Evolutionary conservation across 2,113 vertebrate species (phyloP).

Genomic region (Taxidea taxus): DNA sequence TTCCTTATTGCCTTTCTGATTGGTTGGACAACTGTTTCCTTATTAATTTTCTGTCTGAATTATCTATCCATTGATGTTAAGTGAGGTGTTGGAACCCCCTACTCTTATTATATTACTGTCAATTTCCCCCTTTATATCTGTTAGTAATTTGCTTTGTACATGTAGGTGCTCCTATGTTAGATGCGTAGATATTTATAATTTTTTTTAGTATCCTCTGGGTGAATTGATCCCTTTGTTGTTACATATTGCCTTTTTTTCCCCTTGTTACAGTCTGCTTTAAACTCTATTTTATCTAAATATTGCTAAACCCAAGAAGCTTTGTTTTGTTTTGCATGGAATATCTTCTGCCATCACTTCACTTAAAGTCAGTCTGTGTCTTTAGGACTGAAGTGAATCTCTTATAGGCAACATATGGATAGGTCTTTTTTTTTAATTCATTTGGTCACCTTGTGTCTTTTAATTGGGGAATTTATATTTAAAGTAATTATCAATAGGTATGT

Average conservation of each 20-base stretch:
- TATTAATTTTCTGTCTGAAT: not conserved
- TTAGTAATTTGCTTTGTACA: not conserved
- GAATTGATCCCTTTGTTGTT: not conserved
- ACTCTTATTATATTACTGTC: not conserved
- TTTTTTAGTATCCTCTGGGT: not conserved
- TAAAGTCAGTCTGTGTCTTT: not conserved
- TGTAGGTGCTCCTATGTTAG: not conserved
- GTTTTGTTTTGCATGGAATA: not conserved
- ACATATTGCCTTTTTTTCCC: not conserved
- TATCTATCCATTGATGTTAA: not conserved
- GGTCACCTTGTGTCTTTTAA: not conserved
- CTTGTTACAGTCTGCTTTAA: not conserved
- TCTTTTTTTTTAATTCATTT: not conserved
- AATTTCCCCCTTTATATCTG: not conserved
- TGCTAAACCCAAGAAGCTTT: not conserved
- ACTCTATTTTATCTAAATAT: not conserved
- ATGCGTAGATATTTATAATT: not conserved
- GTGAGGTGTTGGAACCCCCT: not conserved
- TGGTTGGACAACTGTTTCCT: not conserved
- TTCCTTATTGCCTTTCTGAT: not conserved
- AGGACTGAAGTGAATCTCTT: not conserved
- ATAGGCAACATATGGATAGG: not conserved
- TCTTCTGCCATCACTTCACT: not conserved
- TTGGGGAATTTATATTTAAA: not conserved
- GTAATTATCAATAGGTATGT: not conserved